phyloP scores from a whole-genome alignment of 2,888 invertebrate genomes.

The Platynereis dumerilii region DNA sequence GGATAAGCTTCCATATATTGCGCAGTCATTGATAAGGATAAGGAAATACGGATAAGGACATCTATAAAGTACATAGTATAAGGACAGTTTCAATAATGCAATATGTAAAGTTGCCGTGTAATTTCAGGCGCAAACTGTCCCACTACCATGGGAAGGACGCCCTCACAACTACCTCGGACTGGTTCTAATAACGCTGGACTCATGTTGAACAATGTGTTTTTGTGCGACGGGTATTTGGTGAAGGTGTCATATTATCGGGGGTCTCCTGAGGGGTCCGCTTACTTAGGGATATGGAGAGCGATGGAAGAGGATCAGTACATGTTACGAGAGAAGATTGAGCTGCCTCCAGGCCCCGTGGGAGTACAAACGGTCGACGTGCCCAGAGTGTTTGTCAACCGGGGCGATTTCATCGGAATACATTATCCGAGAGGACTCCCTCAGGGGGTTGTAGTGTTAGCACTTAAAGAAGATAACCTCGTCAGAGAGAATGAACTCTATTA shows the following conservation, averaged over 20 bases:
- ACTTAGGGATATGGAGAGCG: conserved; percentile 54
- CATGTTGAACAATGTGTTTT: conserved; percentile 56
- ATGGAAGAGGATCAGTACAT: conserved; percentile 41
- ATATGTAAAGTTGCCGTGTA: no score
- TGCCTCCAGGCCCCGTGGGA: conserved; percentile 46
- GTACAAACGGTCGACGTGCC: conserved; percentile 37
- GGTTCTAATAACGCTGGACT: conserved; percentile 52
- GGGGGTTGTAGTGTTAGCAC: conserved; percentile 51
- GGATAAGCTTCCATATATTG: no score
- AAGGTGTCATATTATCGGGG: conserved; percentile 53
- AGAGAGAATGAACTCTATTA: conserved; percentile 46
- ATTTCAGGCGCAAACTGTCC: conserved; percentile 41
- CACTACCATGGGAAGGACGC: conserved; percentile 47
- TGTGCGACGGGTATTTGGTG: conserved; percentile 50
- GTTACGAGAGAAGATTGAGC: conserved; percentile 44
- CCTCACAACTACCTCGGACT: conserved; percentile 42
- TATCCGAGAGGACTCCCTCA: conserved; percentile 41
- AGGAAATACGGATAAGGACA: no score
- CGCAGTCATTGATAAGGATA: no score
- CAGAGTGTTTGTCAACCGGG: conserved; percentile 46
- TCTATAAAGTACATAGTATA: no score
- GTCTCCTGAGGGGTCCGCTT: conserved; percentile 43
- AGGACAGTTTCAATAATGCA: no score
- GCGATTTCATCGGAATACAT: conserved; percentile 59
- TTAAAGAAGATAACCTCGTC: conserved; percentile 37